Percentiles rank a stretch among this genome's conserved stretches.
phyloP scores from a whole-genome alignment of 1,140 invertebrate genomes.

The Heliothis virescens region DNA sequence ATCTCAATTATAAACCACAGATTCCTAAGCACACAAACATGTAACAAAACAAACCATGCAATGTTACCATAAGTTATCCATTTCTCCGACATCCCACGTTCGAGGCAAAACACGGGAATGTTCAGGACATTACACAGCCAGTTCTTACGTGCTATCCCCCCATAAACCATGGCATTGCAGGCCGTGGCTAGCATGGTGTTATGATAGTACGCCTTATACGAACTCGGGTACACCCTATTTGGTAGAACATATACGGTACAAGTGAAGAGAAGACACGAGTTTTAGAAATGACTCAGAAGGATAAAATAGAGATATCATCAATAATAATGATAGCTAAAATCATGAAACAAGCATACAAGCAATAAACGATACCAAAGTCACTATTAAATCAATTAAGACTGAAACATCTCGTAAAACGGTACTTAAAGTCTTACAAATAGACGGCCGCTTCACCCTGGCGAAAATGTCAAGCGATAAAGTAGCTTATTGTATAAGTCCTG shows the following conservation, averaged over 20 bases:
- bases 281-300: not conserved
- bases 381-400: not conserved
- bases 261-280: not conserved
- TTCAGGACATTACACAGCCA: constrained; percentile 5
- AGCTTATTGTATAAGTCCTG: too few relatives aligned
- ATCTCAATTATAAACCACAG: not conserved
- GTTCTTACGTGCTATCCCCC: constrained; percentile 24
- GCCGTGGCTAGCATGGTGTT: constrained; percentile 44
- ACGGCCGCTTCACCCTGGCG: too few relatives aligned
- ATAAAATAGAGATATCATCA: not conserved
- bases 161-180: constrained; percentile 37
- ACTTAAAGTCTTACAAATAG: too few relatives aligned
- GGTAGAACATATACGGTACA: constrained; percentile 21
- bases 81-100: constrained; percentile 29
- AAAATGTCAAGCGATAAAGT: too few relatives aligned
- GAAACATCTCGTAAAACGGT: too few relatives aligned
- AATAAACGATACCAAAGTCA: too few relatives aligned
- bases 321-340: not conserved
- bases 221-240: constrained; percentile 55
- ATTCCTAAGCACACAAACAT: not conserved
- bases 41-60: constrained; percentile 13
- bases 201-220: constrained; percentile 57
- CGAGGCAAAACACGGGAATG: constrained; percentile 26
- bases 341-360: not conserved
- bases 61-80: constrained; percentile 24